Evolutionary conservation across 2,113 vertebrate species (phyloP), one percentile per base, ranked within the genome.

Genomic region (Triplophysa dalaica): DNA sequence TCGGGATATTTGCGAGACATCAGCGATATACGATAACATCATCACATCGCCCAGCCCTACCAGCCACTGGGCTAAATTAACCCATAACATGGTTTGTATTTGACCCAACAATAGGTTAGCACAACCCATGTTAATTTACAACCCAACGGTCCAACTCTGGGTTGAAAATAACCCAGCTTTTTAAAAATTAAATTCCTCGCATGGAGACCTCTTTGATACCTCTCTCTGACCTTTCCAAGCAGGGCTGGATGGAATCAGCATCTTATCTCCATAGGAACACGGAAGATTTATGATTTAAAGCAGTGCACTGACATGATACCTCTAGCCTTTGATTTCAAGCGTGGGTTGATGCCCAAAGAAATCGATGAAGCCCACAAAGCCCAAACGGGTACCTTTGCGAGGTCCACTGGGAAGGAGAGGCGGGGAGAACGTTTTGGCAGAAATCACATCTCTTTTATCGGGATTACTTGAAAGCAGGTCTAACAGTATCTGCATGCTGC

Each of bases 401-500:
- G 87, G 79, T 85, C 88, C 85, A 60, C 85, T 85, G 86, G 63
- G 60, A 75, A 74, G 80, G 82, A 82, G 81, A 82, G 81, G 50
- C 8, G 60, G 85, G 87, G 86, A 75, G 84, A 82, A 86, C 87
- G 85, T 86, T 87, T 90, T 87, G 87, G 86, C 88, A 81, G 87
- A 88, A 85, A 87, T 88, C 85, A 87, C 84, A 82, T 84, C 87
- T 88, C 88, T 88, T 92, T 90, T 92, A 91, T 92, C 90, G 91
- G 90, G 82, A 87, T 87, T 85, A 89, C 86, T 87, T 88, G 87
- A 93, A 92, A 92, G 85, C 89, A 85, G 88, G 85, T 87, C 81
- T 89, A 89, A 91, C 90, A 90, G 86, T 92, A 92, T 90, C 89
- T 90, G 90, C 91, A 89, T 86, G 82, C 90, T 92, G 91, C 88